A percentile compares a stretch with the other conserved stretches of the same genome.
Conservation (phyloP, 2,888 invertebrate species). For the Argyra leucocephala region DNA sequence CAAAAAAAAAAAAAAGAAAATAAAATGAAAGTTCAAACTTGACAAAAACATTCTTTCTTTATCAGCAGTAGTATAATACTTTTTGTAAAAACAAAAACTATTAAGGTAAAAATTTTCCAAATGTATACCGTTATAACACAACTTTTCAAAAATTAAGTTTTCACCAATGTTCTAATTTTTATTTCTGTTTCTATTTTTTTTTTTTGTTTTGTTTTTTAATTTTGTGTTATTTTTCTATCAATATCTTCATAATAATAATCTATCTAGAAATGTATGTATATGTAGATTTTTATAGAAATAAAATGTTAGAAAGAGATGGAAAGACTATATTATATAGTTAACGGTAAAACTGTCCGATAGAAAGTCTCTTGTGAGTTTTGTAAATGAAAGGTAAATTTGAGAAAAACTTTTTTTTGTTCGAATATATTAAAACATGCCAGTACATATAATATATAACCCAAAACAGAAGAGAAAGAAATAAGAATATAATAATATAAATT, state of each 20-base stretch:
- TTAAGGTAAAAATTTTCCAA: neutral
- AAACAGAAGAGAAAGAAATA: neutral
- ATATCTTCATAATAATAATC: neutral
- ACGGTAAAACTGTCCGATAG: neutral
- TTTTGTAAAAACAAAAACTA: neutral
- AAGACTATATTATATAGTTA: neutral
- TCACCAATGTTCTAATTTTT: neutral
- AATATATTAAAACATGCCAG: neutral
- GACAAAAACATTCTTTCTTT: no score
- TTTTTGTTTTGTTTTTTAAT: neutral
- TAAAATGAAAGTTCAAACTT: neutral
- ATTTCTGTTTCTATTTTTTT: neutral
- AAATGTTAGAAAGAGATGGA: neutral
- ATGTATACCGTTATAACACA: neutral
- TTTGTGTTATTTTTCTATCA: neutral
- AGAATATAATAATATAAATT: neutral
- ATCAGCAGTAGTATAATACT: no score
- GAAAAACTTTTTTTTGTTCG: neutral
- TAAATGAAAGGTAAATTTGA: slow-evolving; percentile 4
- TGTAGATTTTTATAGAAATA: neutral
- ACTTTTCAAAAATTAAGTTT: neutral
- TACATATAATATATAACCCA: neutral
- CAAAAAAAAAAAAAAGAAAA: neutral
- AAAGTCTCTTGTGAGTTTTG: neutral
- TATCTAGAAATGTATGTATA: neutral